Base-by-base conservation (phyloP, 2,888 invertebrate species). In the Pristionchus japonicus region DNA sequence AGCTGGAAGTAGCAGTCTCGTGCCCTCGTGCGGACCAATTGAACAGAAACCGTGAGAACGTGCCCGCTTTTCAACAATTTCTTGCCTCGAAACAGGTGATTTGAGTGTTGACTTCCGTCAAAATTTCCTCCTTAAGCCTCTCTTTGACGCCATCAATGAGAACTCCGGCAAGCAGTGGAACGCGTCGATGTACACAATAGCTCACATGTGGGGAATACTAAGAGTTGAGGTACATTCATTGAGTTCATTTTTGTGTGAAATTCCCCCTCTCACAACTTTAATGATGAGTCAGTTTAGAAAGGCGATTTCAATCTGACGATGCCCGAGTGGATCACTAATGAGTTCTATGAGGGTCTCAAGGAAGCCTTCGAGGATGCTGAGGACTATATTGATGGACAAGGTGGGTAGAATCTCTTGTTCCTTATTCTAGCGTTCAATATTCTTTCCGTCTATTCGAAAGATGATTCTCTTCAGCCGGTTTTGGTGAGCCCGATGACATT, bases 401-500 rank as follows among this genome's bases (percentile, higher is more conserved):
- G 85, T 85, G n/a, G n/a, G n/a, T 9, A 23, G 40, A 31, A 13
- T 34, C 52, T 52, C 17, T 52, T 52, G 3, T 17, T n/a, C 11
- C 37, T n/a, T n/a, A n/a, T n/a, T n/a, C n/a, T n/a, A n/a, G n/a
- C n/a, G n/a, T n/a, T n/a, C n/a, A n/a, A n/a, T n/a, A n/a, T n/a
- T n/a, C n/a, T n/a, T n/a, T n/a, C n/a, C n/a, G n/a, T n/a, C n/a
- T n/a, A n/a, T n/a, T n/a, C n/a, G n/a, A n/a, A 70, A 43, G 43
- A 9, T 31, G 17, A 7, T 17, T n/a, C 1, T 74, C 15, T 74
- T 82, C 31, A 87, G 89, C 89, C n/a, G 89, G 89, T 0, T 89
- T 89, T 70, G 89, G 88, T 27, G 43, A 77, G 2, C 23, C 83
- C 15, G 88, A 88, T 31, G 86, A 89, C 86, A 70, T 47, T 0